These are phyloP conservation scores for Hippocampus kuda DNA, from an alignment of 2,797 vertebrate genomes.

Conservation along the genomic window DNA sequence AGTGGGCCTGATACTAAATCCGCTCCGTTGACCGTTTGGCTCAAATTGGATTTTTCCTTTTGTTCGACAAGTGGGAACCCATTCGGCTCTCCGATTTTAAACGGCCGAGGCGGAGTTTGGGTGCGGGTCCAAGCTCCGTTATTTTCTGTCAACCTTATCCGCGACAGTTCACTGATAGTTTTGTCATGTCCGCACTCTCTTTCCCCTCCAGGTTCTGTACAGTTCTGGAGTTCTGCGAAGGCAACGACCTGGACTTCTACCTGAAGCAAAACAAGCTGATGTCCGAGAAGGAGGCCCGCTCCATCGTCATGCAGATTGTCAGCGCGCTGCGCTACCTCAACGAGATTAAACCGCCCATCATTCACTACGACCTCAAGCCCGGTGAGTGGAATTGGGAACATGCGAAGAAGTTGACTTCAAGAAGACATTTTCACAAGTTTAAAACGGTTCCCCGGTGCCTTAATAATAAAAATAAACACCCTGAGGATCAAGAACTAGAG, in stretches of 20 bases:
- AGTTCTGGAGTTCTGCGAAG: constrained; percentile 97
- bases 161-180: not conserved
- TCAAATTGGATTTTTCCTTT: too few relatives aligned
- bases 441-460: not conserved
- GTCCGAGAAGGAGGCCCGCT: constrained; percentile 97
- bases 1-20: too few relatives aligned
- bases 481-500: too few relatives aligned
- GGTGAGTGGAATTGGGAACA: constrained; percentile 59
- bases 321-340: constrained; percentile 99
- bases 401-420: not conserved
- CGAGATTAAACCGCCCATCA: constrained; percentile 98
- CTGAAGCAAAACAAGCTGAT: constrained; percentile 98
- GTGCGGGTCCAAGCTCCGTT: too few relatives aligned
- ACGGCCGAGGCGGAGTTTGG: too few relatives aligned
- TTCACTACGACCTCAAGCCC: constrained; percentile 98
- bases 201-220: constrained; percentile 81
- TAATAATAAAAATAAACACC: too few relatives aligned
- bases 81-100: too few relatives aligned
- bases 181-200: not conserved
- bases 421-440: too few relatives aligned
- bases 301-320: constrained; percentile 99
- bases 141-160: not conserved
- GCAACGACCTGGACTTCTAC: constrained; percentile 98
- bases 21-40: too few relatives aligned
- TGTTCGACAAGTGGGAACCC: too few relatives aligned